Evolutionary conservation across 2,888 invertebrate species (phyloP).

Genomic region (Pheosia tremula): DNA sequence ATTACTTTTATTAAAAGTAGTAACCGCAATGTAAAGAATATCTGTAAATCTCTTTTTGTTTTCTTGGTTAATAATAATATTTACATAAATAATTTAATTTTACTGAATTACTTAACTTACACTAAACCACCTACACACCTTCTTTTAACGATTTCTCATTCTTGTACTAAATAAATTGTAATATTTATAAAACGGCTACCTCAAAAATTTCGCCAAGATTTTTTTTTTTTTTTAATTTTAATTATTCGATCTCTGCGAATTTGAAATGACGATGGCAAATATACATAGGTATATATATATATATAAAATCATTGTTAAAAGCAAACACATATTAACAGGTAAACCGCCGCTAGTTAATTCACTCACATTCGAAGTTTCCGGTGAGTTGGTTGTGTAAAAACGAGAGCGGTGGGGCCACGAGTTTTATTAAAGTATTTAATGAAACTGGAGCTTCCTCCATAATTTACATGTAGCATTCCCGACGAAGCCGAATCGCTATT

Average conservation of each 20-base stretch:
- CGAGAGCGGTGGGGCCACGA: slow-evolving; percentile 20
- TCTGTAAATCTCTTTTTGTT: too few species aligned
- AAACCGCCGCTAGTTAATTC: slow-evolving; percentile 22
- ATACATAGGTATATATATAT: neutral
- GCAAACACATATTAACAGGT: neutral
- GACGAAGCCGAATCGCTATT: slow-evolving; percentile 19
- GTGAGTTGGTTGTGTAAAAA: slow-evolving; percentile 22
- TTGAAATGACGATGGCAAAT: neutral
- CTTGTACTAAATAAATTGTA: too few species aligned
- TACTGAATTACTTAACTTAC: too few species aligned
- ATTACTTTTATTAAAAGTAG: too few species aligned
- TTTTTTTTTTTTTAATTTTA: too few species aligned
- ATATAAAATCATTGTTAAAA: slow-evolving; percentile 3
- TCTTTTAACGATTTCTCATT: too few species aligned
- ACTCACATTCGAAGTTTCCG: slow-evolving; percentile 24
- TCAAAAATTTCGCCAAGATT: too few species aligned
- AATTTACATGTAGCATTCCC: slow-evolving; percentile 54
- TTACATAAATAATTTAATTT: too few species aligned
- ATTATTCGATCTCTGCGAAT: neutral
- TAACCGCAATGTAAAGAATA: too few species aligned
- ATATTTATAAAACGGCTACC: too few species aligned
- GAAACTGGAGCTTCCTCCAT: slow-evolving; percentile 57
- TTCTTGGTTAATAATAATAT: too few species aligned
- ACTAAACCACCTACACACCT: too few species aligned
- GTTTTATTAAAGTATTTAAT: slow-evolving; percentile 68